Evolutionary conservation across 2,888 invertebrate genomes (phyloP).

Genomic region (Drosophila helvetica): DNA sequence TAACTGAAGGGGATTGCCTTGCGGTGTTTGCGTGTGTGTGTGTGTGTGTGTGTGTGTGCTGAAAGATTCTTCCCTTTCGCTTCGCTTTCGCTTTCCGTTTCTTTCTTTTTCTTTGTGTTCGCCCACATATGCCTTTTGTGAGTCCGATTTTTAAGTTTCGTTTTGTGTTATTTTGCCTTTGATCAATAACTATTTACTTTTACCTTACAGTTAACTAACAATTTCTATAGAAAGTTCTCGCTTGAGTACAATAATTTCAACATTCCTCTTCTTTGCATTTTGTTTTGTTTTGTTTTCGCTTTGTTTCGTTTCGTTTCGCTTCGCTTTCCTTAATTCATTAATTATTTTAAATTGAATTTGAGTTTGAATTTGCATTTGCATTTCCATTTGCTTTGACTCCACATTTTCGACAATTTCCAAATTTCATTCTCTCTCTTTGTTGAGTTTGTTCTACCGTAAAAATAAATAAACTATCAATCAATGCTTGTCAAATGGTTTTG

Average conservation of each 20-base stretch:
- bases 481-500: conserved; percentile 16
- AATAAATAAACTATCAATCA: conserved; percentile 23
- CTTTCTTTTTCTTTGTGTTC: conserved; percentile 18
- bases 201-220: conserved; percentile 59
- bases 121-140: conserved; percentile 12
- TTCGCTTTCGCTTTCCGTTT: not conserved
- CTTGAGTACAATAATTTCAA: conserved; percentile 62
- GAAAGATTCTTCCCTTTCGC: conserved; percentile 2
- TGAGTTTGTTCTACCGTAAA: conserved; percentile 8
- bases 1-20: not conserved
- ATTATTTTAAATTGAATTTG: not conserved
- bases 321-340: conserved; percentile 7
- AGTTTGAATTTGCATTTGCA: conserved; percentile 14
- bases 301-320: conserved; percentile 10
- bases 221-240: conserved; percentile 52
- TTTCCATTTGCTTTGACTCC: not conserved
- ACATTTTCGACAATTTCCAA: not conserved
- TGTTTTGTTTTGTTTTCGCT: conserved; percentile 8
- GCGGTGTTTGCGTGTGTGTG: conserved; percentile 1
- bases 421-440: not conserved
- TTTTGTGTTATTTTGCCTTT: conserved; percentile 17
- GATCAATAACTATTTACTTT: conserved; percentile 49
- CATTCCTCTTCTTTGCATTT: conserved; percentile 26
- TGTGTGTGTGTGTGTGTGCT: conserved; percentile 4
- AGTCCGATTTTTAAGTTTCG: conserved; percentile 28